A percentile compares a stretch with the other conserved stretches of the same genome.
These are phyloP conservation scores for Potamarius usumacintae DNA, from an alignment of 2,113 vertebrate genomes.

Conservation along the genomic window DNA sequence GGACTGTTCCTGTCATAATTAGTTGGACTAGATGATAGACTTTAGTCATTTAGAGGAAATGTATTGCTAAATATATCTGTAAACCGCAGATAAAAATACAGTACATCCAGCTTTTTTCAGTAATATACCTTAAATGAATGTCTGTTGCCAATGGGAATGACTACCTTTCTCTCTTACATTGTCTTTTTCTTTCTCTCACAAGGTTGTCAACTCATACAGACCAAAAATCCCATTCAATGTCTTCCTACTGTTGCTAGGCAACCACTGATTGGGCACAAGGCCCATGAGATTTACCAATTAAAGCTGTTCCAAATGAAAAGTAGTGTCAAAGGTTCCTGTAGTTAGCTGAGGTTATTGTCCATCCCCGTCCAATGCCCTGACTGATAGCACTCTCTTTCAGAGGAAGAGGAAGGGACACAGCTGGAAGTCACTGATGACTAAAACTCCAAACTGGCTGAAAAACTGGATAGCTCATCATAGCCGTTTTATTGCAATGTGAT, in stretches of 20 bases:
- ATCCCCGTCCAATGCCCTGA: slow-evolving; percentile 6
- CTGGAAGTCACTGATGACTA: slow-evolving; percentile 27
- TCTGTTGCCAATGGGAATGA: background rate
- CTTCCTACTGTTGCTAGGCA: slow-evolving; percentile 70
- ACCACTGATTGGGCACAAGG: slow-evolving; percentile 72
- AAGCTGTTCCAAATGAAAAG: slow-evolving; percentile 69
- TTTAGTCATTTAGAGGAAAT: slow-evolving; percentile 13
- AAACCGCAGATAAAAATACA: background rate
- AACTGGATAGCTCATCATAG: background rate
- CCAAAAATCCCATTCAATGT: slow-evolving; percentile 40
- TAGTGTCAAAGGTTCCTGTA: slow-evolving; percentile 62
- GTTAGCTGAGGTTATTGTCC: slow-evolving; percentile 44
- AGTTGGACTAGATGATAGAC: background rate
- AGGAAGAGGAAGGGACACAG: slow-evolving; percentile 21
- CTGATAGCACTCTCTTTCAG: slow-evolving; percentile 11
- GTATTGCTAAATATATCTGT: background rate
- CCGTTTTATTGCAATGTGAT: background rate
- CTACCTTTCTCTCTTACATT: slow-evolving; percentile 5
- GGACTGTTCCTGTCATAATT: background rate
- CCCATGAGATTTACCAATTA: slow-evolving; percentile 74
- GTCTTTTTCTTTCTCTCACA: background rate
- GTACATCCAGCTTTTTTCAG: slow-evolving; percentile 22
- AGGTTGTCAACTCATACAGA: slow-evolving; percentile 22
- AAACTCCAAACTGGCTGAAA: background rate
- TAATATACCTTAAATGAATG: background rate